Percentiles rank a stretch among this genome's conserved stretches.
Evolutionary conservation across 2,113 vertebrate species (phyloP).

Genomic region (Chaetodon auriga): DNA sequence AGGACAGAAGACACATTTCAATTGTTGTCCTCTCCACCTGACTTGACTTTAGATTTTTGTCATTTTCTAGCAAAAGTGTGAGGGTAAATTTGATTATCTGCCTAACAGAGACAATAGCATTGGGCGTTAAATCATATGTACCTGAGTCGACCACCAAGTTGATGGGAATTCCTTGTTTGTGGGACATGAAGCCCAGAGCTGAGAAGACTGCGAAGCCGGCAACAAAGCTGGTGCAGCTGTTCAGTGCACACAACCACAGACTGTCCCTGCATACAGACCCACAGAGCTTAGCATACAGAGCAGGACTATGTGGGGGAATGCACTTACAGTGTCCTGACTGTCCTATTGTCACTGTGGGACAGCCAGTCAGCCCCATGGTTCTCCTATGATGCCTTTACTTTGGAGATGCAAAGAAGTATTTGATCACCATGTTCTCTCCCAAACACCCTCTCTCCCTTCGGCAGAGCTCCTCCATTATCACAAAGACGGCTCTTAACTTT

Average conservation of each 20-base stretch:
- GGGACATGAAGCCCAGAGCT: conserved; percentile 74
- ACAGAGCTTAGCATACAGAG: neutral
- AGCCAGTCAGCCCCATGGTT: neutral
- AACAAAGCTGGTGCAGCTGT: conserved; percentile 57
- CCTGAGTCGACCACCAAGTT: conserved; percentile 69
- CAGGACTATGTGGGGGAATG: neutral
- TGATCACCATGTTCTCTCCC: too few species aligned
- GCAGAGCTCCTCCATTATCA: too few species aligned
- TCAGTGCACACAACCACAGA: conserved; percentile 61
- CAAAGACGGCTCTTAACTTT: too few species aligned
- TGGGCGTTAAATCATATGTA: conserved; percentile 1
- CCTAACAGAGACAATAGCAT: neutral
- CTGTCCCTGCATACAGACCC: conserved; percentile 50
- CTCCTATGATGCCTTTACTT: too few species aligned
- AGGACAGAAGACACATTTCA: neutral
- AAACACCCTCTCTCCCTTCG: too few species aligned
- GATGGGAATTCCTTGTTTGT: conserved; percentile 63
- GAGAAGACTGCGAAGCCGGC: conserved; percentile 62
- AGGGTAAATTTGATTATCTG: too few species aligned
- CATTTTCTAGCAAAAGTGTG: too few species aligned
- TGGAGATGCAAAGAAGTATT: too few species aligned
- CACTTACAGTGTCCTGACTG: too few species aligned
- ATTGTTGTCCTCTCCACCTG: neutral
- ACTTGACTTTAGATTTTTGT: too few species aligned
- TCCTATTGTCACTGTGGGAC: neutral